These are phyloP conservation scores for Lypha dubia DNA, from an alignment of 2,888 invertebrate species.

Conservation along the genomic window DNA sequence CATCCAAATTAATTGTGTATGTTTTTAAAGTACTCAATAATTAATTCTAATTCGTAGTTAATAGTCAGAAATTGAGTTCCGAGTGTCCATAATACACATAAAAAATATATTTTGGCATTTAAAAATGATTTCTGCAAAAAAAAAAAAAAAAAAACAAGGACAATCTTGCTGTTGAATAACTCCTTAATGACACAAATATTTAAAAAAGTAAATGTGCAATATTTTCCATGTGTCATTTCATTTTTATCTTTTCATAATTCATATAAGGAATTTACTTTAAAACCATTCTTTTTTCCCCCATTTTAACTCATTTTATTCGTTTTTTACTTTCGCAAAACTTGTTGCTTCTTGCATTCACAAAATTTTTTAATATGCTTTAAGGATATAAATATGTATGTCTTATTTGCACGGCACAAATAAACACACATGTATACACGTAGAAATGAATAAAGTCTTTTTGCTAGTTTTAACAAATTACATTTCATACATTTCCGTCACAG, in stretches of 20 bases:
- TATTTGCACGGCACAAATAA: conserved; percentile 7
- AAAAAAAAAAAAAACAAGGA: no score
- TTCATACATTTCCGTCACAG: conserved; percentile 62
- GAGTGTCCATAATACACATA: no score
- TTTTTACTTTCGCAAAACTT: conserved; percentile 41
- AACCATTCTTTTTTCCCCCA: conserved; percentile 31
- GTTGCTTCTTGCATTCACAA: conserved; percentile 48
- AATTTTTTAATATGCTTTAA: conserved; percentile 30
- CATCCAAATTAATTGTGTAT: no score
- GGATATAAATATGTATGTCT: no score
- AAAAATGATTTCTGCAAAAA: no score
- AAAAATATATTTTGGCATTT: no score
- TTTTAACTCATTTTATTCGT: conserved; percentile 22
- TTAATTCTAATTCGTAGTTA: no score
- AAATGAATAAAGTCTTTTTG: conserved; percentile 38
- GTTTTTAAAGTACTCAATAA: no score
- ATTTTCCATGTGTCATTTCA: not conserved
- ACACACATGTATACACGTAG: not conserved
- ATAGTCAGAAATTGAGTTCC: no score
- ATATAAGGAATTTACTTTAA: conserved; percentile 11
- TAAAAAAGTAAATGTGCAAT: not conserved
- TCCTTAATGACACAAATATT: no score
- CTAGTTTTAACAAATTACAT: conserved; percentile 68
- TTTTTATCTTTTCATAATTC: not conserved
- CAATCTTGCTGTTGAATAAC: no score